These are phyloP conservation scores for Glaucopsyche alexis DNA, from an alignment of 2,888 invertebrate species.

Conservation along the genomic window DNA sequence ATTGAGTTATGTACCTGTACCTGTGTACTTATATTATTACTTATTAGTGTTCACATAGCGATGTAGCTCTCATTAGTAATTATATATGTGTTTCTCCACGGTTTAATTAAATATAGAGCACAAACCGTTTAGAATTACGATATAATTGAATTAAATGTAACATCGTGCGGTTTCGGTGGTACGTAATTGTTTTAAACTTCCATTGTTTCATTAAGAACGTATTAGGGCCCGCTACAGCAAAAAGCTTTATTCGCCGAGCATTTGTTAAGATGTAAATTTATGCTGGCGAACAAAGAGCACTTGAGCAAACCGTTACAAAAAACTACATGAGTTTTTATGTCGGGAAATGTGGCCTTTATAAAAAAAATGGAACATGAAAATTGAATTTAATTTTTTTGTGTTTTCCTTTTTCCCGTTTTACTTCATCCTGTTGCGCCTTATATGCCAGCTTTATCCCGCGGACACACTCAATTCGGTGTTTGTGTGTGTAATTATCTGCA, in stretches of 20 bases:
- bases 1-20: no score
- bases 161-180: constrained; percentile 36
- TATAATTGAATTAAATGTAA: constrained; percentile 40
- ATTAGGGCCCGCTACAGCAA: constrained; percentile 57
- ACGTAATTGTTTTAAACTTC: constrained; percentile 53
- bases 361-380: constrained; percentile 18
- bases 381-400: constrained; percentile 1
- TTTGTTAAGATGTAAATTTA: constrained; percentile 75
- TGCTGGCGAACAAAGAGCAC: constrained; percentile 63
- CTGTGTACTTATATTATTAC: no score
- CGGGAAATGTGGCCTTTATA: constrained; percentile 32
- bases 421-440: constrained; percentile 25
- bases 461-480: not conserved
- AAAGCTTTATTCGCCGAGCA: constrained; percentile 58
- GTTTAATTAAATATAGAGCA: constrained; percentile 31
- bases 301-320: constrained; percentile 50
- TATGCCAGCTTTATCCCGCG: not conserved
- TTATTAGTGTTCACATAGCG: no score
- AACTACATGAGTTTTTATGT: constrained; percentile 54
- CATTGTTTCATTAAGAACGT: constrained; percentile 61
- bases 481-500: no score
- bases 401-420: not conserved
- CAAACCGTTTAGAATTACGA: constrained; percentile 35
- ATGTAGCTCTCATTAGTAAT: not conserved
- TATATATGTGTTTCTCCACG: not conserved